Base-by-base conservation (phyloP, 2,888 invertebrate genomes). In the Ophion costatus region DNA sequence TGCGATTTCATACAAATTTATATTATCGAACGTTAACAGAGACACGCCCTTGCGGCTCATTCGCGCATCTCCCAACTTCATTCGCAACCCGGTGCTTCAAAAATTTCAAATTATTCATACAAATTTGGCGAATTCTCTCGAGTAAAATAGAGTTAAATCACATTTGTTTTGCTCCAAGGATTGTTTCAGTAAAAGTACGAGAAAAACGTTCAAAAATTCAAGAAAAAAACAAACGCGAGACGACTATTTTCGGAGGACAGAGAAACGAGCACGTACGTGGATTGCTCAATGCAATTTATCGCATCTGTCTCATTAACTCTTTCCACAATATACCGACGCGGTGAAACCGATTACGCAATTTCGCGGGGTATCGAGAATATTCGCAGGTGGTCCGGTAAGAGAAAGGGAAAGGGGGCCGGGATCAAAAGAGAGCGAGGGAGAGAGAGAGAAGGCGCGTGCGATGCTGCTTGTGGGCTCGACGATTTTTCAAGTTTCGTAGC, bases 331-430 rank as follows among this genome's bases (percentile, higher is more conserved):
- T 20, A 14, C 57, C 42, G 42, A 38, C 38, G 22, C 20, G 70
- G 42, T 66, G 38, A 77, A 71, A 76, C 63, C 33, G 61, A 71
- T 82, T 70, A 76, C 63, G 82, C 20, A 82, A 82, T 75, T 63
- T 70, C 38, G 57, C 51, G 7, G 24, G 63, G 6, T 69, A 61
- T 71, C 29, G 9, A 59, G 59, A 74, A 74, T 80, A 74, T 83
- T 80, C 57, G 79, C 75, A 80, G 80, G 73, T 75, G 70, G 69
- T 63, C 75, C 38, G 22, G 57, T 33, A 45, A 64, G 63, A 80
- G 64, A 70, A 73, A 69, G 45, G 59, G 71, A 78, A 61, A 61
- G 78, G 79, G 57, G 74, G 70, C 20, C 45, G 45, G 14, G 45
- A 11, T 45, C 14, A 14, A 80, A 45, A 70, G 67, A 69, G 45